phyloP scores from a whole-genome alignment of 2,888 invertebrate species.

The Andrena camellia region DNA sequence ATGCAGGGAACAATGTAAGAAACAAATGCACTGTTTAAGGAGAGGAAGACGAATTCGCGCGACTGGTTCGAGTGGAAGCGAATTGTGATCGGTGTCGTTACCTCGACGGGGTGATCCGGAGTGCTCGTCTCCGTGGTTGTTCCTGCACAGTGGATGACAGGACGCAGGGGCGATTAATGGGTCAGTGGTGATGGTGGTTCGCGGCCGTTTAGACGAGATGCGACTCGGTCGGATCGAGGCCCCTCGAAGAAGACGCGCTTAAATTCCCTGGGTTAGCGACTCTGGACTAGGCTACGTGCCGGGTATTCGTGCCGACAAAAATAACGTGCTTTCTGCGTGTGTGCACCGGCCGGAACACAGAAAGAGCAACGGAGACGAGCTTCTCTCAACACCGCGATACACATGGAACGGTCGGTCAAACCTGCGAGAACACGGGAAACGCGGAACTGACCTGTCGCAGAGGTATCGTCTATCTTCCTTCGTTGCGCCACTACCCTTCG shows the following conservation, averaged over 20 bases:
- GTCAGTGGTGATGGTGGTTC: slow-evolving; percentile 27
- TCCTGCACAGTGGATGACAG: background rate
- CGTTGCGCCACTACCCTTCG: background rate
- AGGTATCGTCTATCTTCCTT: background rate
- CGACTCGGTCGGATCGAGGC: slow-evolving; percentile 52
- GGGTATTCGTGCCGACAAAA: slow-evolving; percentile 84
- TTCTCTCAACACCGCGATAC: slow-evolving; percentile 31
- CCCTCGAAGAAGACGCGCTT: slow-evolving; percentile 70
- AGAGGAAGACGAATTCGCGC: no score
- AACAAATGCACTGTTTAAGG: no score
- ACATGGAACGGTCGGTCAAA: slow-evolving; percentile 35
- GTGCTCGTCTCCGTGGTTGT: background rate
- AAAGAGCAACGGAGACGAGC: slow-evolving; percentile 34
- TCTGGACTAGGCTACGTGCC: slow-evolving; percentile 72
- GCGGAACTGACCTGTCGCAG: slow-evolving; percentile 53
- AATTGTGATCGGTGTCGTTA: slow-evolving; percentile 13
- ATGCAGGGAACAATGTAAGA: no score
- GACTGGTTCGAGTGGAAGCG: no score
- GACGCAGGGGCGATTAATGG: slow-evolving; percentile 7
- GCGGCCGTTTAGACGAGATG: slow-evolving; percentile 35
- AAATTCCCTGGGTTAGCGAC: slow-evolving; percentile 78
- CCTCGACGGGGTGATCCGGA: slow-evolving; percentile 25
- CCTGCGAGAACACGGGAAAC: slow-evolving; percentile 48
- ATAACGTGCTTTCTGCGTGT: slow-evolving; percentile 83
- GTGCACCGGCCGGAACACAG: slow-evolving; percentile 62